Evolutionary conservation across 2,113 vertebrate species (phyloP), one percentile per base, ranked within the genome.

Genomic region (Thermophis baileyi): DNA sequence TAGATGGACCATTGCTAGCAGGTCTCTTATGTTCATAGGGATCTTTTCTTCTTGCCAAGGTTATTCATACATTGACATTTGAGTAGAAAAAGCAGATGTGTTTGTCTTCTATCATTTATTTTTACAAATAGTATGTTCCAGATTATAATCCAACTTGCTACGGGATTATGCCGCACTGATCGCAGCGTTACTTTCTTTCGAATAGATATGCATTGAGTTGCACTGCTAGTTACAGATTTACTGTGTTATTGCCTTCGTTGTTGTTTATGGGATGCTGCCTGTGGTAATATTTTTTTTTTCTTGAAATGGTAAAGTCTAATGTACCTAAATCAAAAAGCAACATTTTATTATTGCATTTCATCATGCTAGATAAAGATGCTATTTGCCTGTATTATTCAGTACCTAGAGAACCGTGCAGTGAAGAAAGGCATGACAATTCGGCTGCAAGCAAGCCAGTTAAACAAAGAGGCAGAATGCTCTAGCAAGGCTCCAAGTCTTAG

Each of bases 311-410:
- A 81, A 92, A 89, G 88, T 81, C 60, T 92, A 92, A 74, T 53
- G 60, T 69, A 74, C 60, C 49, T 89, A 92, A 92, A 92, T 92
- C 91, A 92, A 74, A 74, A 18, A 81, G 91, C 91, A 89, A 81
- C 35, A 12, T 49, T 89, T 92, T 92, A 89, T 92, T 89, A 54
- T 92, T 92, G 87, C 87, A 74, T 35, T 92, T 89, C 87, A 92
- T 92, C 91, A 92, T 88, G 74, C 35, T 30, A 63, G 87, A 92
- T 92, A 92, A 92, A 92, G 60, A 92, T 87, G 87, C 35, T 81
- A 74, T 89, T 89, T n/a, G 87, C 86, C 47, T 92, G 30, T 63
- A 60, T 69, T 92, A 92, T 92, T 69, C 47, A 69, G 57, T 35
- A 88, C n/a, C 85, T 88, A 50, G 46, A 60, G 6, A 30, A 92